A percentile compares a stretch with the other conserved stretches of the same genome.
phyloP scores from a whole-genome alignment of 2,113 vertebrate genomes.

The Ammospiza nelsoni region DNA sequence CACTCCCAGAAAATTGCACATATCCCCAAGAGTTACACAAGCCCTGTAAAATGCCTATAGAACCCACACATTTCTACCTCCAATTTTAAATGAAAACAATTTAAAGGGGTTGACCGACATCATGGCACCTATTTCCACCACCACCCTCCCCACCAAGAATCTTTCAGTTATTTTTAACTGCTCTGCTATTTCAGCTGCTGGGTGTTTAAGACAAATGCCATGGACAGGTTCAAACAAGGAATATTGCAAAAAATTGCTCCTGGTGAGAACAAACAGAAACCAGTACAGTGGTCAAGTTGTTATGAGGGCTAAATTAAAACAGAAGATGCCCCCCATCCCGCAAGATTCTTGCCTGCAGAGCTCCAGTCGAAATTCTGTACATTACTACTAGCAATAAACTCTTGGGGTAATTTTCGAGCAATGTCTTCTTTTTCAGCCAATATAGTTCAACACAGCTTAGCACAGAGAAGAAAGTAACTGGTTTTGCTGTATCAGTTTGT shows the following conservation, averaged over 20 bases:
- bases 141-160: background rate
- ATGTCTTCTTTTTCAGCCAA: background rate
- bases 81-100: background rate
- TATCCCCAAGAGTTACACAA: background rate
- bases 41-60: background rate
- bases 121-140: background rate
- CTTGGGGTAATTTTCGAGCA: background rate
- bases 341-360: background rate
- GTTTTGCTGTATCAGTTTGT: background rate
- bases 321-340: background rate
- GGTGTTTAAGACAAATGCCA: background rate
- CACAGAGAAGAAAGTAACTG: background rate
- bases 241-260: background rate
- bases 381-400: background rate
- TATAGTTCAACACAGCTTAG: background rate
- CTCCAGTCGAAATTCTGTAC: background rate
- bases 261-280: background rate
- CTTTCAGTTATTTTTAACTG: background rate
- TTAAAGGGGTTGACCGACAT: background rate
- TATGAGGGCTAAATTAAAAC: background rate
- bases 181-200: background rate
- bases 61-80: background rate
- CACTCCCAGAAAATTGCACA: background rate
- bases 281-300: background rate
- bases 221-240: background rate